Percentiles rank a stretch among this genome's conserved stretches.
Evolutionary conservation across 2,113 vertebrate species (phyloP).

Genomic region (Cariama cristata): DNA sequence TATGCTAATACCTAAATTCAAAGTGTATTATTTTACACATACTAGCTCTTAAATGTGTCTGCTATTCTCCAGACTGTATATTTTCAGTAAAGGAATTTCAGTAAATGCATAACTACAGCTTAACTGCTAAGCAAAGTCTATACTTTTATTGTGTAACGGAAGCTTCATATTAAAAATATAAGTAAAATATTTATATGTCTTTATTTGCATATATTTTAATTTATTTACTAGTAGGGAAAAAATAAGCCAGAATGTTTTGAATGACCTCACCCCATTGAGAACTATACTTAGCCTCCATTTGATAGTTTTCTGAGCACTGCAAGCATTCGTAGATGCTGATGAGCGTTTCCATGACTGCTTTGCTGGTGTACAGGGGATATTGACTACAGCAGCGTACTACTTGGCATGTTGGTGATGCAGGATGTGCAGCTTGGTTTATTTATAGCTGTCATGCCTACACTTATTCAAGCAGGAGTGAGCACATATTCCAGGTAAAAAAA

Average conservation of each 20-base stretch:
- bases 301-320: not conserved
- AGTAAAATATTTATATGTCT: not conserved
- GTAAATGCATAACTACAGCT: not conserved
- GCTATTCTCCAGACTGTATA: not conserved
- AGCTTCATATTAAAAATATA: not conserved
- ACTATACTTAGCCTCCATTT: not conserved
- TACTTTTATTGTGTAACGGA: not conserved
- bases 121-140: not conserved
- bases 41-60: not conserved
- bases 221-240: not conserved
- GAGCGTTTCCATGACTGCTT: not conserved
- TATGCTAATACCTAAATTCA: not conserved
- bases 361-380: slow-evolving; percentile 82
- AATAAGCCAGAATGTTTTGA: not conserved
- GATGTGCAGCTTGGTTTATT: slow-evolving; percentile 96
- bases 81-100: not conserved
- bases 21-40: not conserved
- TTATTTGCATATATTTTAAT: not conserved
- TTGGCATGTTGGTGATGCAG: slow-evolving; percentile 96
- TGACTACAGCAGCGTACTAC: slow-evolving; percentile 92
- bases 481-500: slow-evolving; percentile 80
- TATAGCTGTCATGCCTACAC: slow-evolving; percentile 92
- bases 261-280: not conserved
- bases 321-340: not conserved
- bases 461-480: slow-evolving; percentile 88